Base-by-base conservation (phyloP, 2,797 vertebrate species). In the Delichon dasypus region DNA sequence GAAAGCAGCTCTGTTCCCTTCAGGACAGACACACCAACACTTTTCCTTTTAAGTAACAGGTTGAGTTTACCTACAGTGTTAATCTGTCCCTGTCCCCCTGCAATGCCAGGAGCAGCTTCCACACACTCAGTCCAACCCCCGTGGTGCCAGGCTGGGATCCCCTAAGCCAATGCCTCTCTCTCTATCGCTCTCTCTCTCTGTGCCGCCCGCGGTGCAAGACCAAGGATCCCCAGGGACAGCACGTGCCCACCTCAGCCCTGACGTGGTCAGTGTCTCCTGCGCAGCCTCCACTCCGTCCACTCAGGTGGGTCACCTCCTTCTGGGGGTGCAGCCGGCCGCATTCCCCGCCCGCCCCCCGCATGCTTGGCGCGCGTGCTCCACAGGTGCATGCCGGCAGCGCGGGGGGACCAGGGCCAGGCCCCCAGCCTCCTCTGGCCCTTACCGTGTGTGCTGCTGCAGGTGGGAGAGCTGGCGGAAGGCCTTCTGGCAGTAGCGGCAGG, bases 381-480 rank as follows among this genome's bases (percentile, higher is more conserved):
- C 88, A 78, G 97, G 98, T 97, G 98, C 98, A 98, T 98, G 97
- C 97, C 94, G 98, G 97, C 95, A 96, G 97, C 91, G 95, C 73
- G 98, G 97, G 97, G 97, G 97, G 97, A 97, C 97, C 97, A 97
- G 98, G 90, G 90, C 90, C 90, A 73, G 96, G 97, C 95, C 97
- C 98, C 98, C 98, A 93, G 98, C 97, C 98, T 97, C 96, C 97
- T 98, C 97, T 98, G 94, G 96, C 98, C 98, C 98, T 98, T 98
- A 93, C 89, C 85, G 92, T 87, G 99, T 99, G 98, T 99, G 99
- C 97, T 99, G 99, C 98, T 99, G 99, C 97, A 99, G 98, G 98
- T 99, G 99, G 98, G 99, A 99, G 98, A 99, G 99, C 97, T 99
- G 99, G 98, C 99, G 99, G 98, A 99, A 99, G 96, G 98, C 98